Evolutionary conservation across 2,113 vertebrate genomes (phyloP).

Genomic region (Chloroceryle aenea): DNA sequence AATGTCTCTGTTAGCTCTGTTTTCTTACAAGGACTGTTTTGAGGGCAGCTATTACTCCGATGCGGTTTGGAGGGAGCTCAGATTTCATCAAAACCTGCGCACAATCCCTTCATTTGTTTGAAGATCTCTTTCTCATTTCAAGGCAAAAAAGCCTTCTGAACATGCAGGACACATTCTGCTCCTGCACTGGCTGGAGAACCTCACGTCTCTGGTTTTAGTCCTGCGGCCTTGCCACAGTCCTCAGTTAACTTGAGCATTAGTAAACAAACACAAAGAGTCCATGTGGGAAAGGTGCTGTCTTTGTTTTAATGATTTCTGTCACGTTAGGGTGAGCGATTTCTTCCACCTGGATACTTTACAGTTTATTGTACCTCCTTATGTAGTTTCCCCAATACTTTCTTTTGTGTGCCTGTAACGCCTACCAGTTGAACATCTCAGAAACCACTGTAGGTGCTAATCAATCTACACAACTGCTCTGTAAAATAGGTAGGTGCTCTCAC

Average conservation of each 20-base stretch:
- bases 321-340: accelerated
- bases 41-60: constrained; percentile 46
- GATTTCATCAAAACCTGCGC: constrained; percentile 37
- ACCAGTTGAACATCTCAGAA: background rate
- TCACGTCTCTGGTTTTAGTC: background rate
- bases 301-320: background rate
- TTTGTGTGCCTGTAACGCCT: background rate
- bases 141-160: constrained; percentile 33
- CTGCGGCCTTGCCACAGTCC: background rate
- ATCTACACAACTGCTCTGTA: background rate
- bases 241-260: background rate
- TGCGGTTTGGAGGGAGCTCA: constrained; percentile 31
- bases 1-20: constrained; percentile 44
- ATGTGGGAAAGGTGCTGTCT: background rate
- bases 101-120: constrained; percentile 53
- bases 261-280: background rate
- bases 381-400: background rate
- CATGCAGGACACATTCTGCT: background rate
- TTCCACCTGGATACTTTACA: background rate
- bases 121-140: constrained; percentile 36
- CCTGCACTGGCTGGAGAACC: background rate
- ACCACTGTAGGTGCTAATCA: background rate
- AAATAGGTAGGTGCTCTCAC: background rate
- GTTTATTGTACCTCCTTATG: background rate
- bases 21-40: constrained; percentile 31